A percentile compares a stretch with the other conserved stretches of the same genome.
These are phyloP conservation scores for Melanocharis versteri DNA, from an alignment of 2,113 vertebrate genomes.

Conservation along the genomic window DNA sequence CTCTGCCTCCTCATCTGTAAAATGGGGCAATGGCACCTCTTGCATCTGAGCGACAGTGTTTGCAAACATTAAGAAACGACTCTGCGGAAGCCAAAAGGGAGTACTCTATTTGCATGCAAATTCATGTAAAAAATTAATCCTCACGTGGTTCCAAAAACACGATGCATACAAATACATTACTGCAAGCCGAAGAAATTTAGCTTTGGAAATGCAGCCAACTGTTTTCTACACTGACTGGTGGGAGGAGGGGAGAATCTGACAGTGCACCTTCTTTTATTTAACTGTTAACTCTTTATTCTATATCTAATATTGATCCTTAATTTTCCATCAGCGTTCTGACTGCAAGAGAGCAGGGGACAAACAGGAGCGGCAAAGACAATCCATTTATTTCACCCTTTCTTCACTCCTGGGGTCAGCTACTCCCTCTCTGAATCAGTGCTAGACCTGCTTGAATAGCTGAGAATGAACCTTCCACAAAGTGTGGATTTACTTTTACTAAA, in stretches of 20 bases:
- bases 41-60: slow-evolving; percentile 28
- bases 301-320: slow-evolving; percentile 30
- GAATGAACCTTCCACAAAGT: slow-evolving; percentile 70
- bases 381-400: slow-evolving; percentile 37
- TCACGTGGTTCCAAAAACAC: slow-evolving; percentile 48
- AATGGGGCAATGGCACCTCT: slow-evolving; percentile 2
- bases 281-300: slow-evolving; percentile 27
- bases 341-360: slow-evolving; percentile 59
- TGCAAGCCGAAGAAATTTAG: slow-evolving; percentile 25
- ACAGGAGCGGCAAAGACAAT: slow-evolving; percentile 40
- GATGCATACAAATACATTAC: slow-evolving; percentile 40
- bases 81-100: slow-evolving; percentile 34
- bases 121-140: slow-evolving; percentile 60
- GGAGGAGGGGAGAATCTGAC: background rate
- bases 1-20: slow-evolving; percentile 47
- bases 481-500: slow-evolving; percentile 82
- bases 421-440: slow-evolving; percentile 68
- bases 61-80: slow-evolving; percentile 26
- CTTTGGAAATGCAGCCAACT: background rate
- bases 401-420: slow-evolving; percentile 58
- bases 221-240: background rate
- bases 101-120: slow-evolving; percentile 52
- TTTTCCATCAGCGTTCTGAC: slow-evolving; percentile 45
- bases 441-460: slow-evolving; percentile 72
- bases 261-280: background rate